Evolutionary conservation across 2,888 invertebrate genomes (phyloP).

Genomic region (Cistogaster globosa): DNA sequence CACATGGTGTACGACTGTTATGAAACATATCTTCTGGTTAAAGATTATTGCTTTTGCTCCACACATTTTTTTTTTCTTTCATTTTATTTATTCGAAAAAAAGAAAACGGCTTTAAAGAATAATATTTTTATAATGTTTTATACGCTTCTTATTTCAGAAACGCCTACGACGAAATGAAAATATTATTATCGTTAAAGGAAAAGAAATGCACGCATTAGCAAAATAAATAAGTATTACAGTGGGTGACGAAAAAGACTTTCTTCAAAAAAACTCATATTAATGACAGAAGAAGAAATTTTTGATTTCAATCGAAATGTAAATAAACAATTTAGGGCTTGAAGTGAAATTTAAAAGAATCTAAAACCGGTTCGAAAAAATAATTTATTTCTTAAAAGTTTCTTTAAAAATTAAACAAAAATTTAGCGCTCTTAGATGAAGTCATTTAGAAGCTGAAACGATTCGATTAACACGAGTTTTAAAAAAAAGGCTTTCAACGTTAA

Average conservation of each 20-base stretch:
- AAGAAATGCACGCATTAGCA: neutral
- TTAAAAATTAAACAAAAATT: no score
- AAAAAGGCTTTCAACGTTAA: no score
- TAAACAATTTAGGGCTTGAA: no score
- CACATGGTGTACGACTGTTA: slow-evolving; percentile 8
- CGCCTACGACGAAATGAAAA: slow-evolving; percentile 54
- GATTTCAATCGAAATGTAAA: no score
- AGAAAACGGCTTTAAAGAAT: slow-evolving; percentile 25
- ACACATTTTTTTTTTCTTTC: neutral
- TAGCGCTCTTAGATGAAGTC: no score
- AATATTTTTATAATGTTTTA: slow-evolving; percentile 42
- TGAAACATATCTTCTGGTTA: slow-evolving; percentile 4
- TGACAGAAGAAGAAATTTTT: no score
- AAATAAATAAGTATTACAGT: neutral
- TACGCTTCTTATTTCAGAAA: slow-evolving; percentile 38
- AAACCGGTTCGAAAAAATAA: no score
- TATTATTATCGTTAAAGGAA: neutral
- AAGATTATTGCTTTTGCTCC: slow-evolving; percentile 26
- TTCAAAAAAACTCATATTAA: no score
- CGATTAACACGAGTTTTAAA: no score
- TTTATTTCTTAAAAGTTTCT: no score
- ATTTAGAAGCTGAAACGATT: no score
- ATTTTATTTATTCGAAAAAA: slow-evolving; percentile 29
- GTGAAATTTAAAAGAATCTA: no score
- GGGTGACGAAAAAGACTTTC: neutral